Base-by-base conservation (phyloP, 2,797 vertebrate species). In the Falco rusticolus region DNA sequence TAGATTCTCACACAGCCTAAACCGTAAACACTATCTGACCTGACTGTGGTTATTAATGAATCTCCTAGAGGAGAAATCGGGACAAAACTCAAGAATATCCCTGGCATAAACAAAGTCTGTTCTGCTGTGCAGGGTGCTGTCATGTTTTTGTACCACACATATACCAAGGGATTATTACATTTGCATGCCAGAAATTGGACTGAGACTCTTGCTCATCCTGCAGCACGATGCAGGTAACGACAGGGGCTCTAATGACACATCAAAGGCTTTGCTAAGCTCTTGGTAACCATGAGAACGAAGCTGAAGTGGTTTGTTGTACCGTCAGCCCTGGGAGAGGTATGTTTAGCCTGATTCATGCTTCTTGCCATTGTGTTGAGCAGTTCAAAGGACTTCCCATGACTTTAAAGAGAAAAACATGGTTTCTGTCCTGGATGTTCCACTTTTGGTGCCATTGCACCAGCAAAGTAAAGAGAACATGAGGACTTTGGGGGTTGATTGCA, bases 211-310 rank as follows among this genome's bases (percentile, higher is more conserved):
- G 29, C 89, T 94, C 59, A 91, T 96, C 72, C 93, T 92, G 90
- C 89, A 94, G 93, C 93, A 86, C 71, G 21, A 94, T 8, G 54
- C 90, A 97, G 94, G 93, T 97, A 96, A 75, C 25, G 28, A 94
- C 84, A 81, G 90, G 90, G 69, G 82, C 93, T 94, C 94, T 96
- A 97, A 97, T 96, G 96, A 95, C 94, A 96, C 96, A 97, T 96
- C 96, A 97, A 97, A 97, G 95, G 93, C 92, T 96, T 75, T 0
- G 54, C 94, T 97, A 96, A 96, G 96, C 96, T 96, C 81, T 90
- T 0, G 92, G 94, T 97, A 97, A 96, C 95, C 96, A 97, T 97
- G 96, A 97, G 94, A 97, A 97, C 87, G 28, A 60, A 54, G 87
- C 89, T 86, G 90, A 91, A 94, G 92, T 85, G 92, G 92, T 96